phyloP scores from a whole-genome alignment of 2,888 invertebrate genomes.

The Epiblema foenella region DNA sequence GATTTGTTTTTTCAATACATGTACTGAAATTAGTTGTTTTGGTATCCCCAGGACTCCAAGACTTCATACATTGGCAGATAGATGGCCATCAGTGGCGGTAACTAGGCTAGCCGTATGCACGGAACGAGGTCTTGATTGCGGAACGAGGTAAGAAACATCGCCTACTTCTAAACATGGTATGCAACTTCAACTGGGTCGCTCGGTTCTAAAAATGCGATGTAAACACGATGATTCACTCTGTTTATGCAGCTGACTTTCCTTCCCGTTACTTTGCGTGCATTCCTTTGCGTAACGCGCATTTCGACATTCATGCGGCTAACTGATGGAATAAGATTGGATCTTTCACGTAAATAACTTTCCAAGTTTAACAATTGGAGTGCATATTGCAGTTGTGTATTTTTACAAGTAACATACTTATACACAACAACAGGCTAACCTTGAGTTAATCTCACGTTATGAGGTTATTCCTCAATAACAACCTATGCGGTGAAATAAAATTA shows the following conservation, averaged over 20 bases:
- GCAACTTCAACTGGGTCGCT: conserved; percentile 57
- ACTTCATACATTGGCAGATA: conserved; percentile 60
- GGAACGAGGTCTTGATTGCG: conserved; percentile 69
- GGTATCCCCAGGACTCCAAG: conserved; percentile 62
- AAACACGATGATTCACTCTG: conserved; percentile 60
- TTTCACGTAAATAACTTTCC: conserved; percentile 11
- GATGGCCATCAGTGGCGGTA: conserved; percentile 67
- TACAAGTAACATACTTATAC: neutral
- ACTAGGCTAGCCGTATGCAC: conserved; percentile 68
- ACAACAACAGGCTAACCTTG: neutral
- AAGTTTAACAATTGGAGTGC: neutral
- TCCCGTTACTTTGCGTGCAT: conserved; percentile 48
- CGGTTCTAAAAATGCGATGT: conserved; percentile 61
- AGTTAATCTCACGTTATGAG: neutral
- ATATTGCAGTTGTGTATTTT: neutral
- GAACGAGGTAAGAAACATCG: conserved; percentile 73
- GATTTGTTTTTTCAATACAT: conserved; percentile 29
- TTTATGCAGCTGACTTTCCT: conserved; percentile 57
- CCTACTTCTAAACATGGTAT: conserved; percentile 50
- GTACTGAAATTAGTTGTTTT: conserved; percentile 43
- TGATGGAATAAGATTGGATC: conserved; percentile 27
- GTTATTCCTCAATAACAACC: neutral
- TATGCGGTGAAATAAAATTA: conserved; percentile 11
- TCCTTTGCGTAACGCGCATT: conserved; percentile 47
- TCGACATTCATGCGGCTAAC: conserved; percentile 30